Base-by-base conservation (phyloP, 2,888 invertebrate species). In the Osmoderma eremita region DNA sequence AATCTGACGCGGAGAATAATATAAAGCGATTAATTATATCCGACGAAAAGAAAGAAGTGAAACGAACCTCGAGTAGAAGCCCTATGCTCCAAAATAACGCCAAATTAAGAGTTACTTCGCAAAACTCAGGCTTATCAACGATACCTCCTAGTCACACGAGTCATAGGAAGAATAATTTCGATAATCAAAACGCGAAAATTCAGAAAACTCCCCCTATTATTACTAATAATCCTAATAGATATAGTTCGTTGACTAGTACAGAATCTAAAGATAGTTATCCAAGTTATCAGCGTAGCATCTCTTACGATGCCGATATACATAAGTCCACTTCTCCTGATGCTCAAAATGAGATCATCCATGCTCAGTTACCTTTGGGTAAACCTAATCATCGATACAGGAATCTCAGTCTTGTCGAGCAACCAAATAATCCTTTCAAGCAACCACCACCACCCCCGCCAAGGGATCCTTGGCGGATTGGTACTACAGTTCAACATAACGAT, bases 361-460 rank as follows among this genome's bases (percentile, higher is more conserved):
- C 77, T 8, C 78, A 80, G 66, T 77, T 79, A 68, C 78, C 80
- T n/a, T 70, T 79, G 15, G 73, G 76, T 20, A 77, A 76, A 72
- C 78, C 78, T 18, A 74, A 75, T 61, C 45, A 67, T 51, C 74
- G 72, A 10, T 54, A 50, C 56, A 74, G 79, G 66, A 80, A 79
- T 72, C 70, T 77, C 20, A 78, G 77, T 70, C 70, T 79, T 22
- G 74, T 78, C 10, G 80, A 80, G 36, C 67, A 67, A 22, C 64
- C 67, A 12, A 62, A 63, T 42, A 63, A 64, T 15, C 63, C 56
- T 50, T 50, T 45, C 24, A 70, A 65, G 30, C 71, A 72, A 39
- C 92, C 93, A 3, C 93, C 93, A 0, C 89, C 90, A 2, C 93
- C 93, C 24, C 93, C 93, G 0, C 92, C 93, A n/a, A 84, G 91